Conservation (phyloP, 2,797 vertebrate genomes). For the Lagocephalus sceleratus region DNA sequence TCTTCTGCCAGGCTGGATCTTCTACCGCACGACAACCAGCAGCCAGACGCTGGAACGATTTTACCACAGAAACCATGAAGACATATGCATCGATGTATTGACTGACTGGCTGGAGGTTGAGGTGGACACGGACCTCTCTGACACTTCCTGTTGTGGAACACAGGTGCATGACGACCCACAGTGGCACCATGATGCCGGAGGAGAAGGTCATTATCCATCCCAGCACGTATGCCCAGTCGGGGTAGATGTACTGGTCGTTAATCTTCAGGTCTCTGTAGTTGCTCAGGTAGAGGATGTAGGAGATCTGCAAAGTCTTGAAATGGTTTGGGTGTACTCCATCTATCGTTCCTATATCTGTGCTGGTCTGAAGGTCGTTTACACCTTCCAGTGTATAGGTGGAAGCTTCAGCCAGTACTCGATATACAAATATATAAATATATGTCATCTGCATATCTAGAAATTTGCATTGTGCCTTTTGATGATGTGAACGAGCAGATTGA, state of each 20-base stretch:
- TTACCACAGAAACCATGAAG: too few species aligned
- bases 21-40: neutral
- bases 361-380: too few species aligned
- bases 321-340: too few species aligned
- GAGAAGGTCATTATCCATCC: neutral
- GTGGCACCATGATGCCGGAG: conserved; percentile 39
- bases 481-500: too few species aligned
- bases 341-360: too few species aligned
- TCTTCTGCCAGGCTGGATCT: neutral
- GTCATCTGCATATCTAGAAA: too few species aligned
- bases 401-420: too few species aligned
- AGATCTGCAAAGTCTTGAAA: neutral
- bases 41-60: neutral
- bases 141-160: neutral
- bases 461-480: too few species aligned
- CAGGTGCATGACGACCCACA: conserved; percentile 29
- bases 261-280: neutral
- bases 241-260: neutral
- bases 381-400: too few species aligned
- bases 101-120: neutral
- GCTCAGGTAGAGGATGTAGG: neutral
- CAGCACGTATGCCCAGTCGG: conserved; percentile 1
- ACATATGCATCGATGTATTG: too few species aligned
- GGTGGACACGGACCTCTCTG: conserved; percentile 8
- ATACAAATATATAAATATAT: too few species aligned